These are phyloP conservation scores for Lottia scabra DNA, from an alignment of 2,888 invertebrate species.

Conservation along the genomic window DNA sequence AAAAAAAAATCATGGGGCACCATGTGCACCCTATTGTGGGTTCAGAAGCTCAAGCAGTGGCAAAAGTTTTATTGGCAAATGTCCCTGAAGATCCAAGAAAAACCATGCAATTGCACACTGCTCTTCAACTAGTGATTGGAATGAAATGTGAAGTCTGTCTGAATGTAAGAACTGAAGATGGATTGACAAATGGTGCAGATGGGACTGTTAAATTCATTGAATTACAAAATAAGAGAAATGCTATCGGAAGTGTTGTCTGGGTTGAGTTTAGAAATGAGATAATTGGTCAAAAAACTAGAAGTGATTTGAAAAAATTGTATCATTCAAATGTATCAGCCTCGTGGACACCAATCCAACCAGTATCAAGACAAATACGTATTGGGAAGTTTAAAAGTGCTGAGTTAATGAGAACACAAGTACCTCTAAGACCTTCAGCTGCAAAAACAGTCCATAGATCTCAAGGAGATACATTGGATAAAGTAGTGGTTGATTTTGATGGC, in stretches of 20 bases:
- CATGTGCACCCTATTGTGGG: too few species aligned
- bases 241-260: conserved; percentile 19
- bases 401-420: conserved; percentile 26
- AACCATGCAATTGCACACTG: conserved; percentile 23
- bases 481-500: conserved; percentile 19
- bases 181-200: conserved; percentile 37
- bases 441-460: conserved; percentile 28
- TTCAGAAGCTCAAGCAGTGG: conserved; percentile 12
- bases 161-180: conserved; percentile 35
- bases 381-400: conserved; percentile 9
- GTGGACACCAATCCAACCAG: conserved; percentile 23
- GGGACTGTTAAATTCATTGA: conserved; percentile 26
- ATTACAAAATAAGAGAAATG: neutral
- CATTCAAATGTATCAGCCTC: neutral
- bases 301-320: conserved; percentile 14
- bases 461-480: conserved; percentile 21
- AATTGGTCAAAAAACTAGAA: conserved; percentile 18
- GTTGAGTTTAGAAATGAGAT: conserved; percentile 16
- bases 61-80: conserved; percentile 16
- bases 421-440: conserved; percentile 21
- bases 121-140: conserved; percentile 19
- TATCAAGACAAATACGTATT: conserved; percentile 14
- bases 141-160: conserved; percentile 28
- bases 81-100: conserved; percentile 7
- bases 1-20: too few species aligned